phyloP scores from a whole-genome alignment of 2,113 vertebrate species.

The Tychaedon coryphoeus region DNA sequence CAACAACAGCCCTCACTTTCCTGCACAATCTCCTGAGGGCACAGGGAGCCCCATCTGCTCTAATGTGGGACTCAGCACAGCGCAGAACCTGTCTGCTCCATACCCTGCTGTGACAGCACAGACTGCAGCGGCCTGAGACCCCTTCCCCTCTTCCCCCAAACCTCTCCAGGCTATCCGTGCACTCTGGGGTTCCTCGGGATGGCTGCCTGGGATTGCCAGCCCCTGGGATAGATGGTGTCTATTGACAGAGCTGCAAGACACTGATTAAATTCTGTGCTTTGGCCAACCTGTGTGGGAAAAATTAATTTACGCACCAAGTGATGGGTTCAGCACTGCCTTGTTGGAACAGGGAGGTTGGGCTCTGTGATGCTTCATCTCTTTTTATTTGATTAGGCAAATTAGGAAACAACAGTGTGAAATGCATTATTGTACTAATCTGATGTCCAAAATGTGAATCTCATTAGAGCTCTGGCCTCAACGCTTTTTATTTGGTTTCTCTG shows the following conservation, averaged over 20 bases:
- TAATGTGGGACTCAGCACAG: not conserved
- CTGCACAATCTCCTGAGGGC: too few species aligned
- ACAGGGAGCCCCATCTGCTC: not conserved
- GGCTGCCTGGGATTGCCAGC: not conserved
- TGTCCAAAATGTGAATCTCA: constrained; percentile 40
- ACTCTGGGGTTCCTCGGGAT: fast-evolving
- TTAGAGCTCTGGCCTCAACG: not conserved
- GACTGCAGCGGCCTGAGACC: fast-evolving
- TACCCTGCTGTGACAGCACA: fast-evolving
- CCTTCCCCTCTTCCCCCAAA: not conserved
- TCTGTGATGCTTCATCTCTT: constrained; percentile 46
- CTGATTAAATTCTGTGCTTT: constrained; percentile 30
- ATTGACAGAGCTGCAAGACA: not conserved
- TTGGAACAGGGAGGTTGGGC: not conserved
- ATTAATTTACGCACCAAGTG: constrained; percentile 23
- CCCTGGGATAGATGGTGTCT: not conserved
- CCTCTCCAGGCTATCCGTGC: fast-evolving
- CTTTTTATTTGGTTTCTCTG: not conserved
- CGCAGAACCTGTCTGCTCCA: fast-evolving
- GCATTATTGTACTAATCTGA: constrained; percentile 17
- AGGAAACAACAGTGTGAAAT: constrained; percentile 61
- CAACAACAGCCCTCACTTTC: not conserved
- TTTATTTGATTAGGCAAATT: constrained; percentile 58
- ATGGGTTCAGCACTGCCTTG: constrained; percentile 13
- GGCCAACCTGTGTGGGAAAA: constrained; percentile 27